Percentiles rank a stretch among this genome's conserved stretches.
phyloP scores from a whole-genome alignment of 2,888 invertebrate species.

The Tubulanus polymorphus region DNA sequence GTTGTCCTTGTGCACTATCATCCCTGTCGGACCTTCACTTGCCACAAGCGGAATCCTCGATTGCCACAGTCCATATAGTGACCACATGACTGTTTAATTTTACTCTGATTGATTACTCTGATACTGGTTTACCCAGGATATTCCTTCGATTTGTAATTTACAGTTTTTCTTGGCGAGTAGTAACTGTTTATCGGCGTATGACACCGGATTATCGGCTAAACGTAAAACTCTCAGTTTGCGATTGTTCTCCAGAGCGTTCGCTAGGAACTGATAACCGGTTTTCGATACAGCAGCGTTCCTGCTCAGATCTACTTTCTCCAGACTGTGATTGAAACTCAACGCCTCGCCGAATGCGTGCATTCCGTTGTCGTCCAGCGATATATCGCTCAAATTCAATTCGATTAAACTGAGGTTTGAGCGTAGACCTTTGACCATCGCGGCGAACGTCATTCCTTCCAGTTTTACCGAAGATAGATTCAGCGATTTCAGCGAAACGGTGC shows the following conservation, averaged over 20 bases:
- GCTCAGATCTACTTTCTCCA: slow-evolving; percentile 34
- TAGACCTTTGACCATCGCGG: slow-evolving; percentile 34
- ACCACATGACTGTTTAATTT: no score
- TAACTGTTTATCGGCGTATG: no score
- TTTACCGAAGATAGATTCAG: slow-evolving; percentile 28
- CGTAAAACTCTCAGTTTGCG: slow-evolving; percentile 21
- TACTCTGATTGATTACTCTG: no score
- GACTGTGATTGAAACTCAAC: slow-evolving; percentile 21
- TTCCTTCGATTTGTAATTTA: no score
- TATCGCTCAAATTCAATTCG: slow-evolving; percentile 91
- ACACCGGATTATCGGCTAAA: no score
- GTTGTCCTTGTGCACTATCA: no score
- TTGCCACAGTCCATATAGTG: no score
- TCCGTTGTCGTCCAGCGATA: slow-evolving; percentile 68
- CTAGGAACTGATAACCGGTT: slow-evolving; percentile 20
- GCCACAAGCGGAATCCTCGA: no score
- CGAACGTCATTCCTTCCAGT: slow-evolving; percentile 30
- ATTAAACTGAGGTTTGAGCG: slow-evolving; percentile 30
- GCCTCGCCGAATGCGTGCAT: slow-evolving; percentile 23
- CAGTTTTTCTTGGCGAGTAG: no score
- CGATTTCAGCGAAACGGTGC: slow-evolving; percentile 19
- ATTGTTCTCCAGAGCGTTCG: slow-evolving; percentile 27
- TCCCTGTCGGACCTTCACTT: no score
- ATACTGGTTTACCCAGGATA: no score
- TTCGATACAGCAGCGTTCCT: slow-evolving; percentile 68